A percentile compares a stretch with the other conserved stretches of the same genome.
Conservation (phyloP, 2,888 invertebrate genomes). For the Chalcosyrphus nemorum region DNA sequence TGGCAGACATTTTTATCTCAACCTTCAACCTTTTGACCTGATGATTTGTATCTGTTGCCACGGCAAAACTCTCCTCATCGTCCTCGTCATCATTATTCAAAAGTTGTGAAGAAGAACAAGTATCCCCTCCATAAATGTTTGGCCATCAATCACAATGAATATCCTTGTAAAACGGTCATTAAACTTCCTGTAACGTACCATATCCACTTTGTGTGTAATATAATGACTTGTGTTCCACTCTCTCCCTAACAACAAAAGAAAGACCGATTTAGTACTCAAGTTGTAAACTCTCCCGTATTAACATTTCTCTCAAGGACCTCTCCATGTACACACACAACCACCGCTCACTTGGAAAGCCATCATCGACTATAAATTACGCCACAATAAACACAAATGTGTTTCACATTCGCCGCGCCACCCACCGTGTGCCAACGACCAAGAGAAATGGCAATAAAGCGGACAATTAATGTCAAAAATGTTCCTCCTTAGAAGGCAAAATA, state of each 20-base stretch:
- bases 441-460: slow-evolving; percentile 54
- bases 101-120: slow-evolving; percentile 27
- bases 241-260: neutral
- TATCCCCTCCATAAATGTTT: slow-evolving; percentile 26
- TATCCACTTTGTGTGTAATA: slow-evolving; percentile 25
- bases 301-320: slow-evolving; percentile 5
- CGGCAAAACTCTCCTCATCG: neutral
- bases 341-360: slow-evolving; percentile 3
- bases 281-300: slow-evolving; percentile 23
- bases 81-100: neutral
- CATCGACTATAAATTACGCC: slow-evolving; percentile 39
- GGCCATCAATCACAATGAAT: slow-evolving; percentile 50
- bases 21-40: neutral
- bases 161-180: slow-evolving; percentile 57
- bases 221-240: slow-evolving; percentile 36
- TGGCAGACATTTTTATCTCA: neutral
- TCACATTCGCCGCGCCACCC: neutral
- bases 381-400: slow-evolving; percentile 36
- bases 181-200: slow-evolving; percentile 27
- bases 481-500: neutral
- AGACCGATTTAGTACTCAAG: slow-evolving; percentile 25
- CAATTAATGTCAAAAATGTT: slow-evolving; percentile 60
- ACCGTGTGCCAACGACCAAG: neutral
- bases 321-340: neutral
- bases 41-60: neutral